Evolutionary conservation across 2,888 invertebrate genomes (phyloP).

Genomic region (Epistrophella euchroma): DNA sequence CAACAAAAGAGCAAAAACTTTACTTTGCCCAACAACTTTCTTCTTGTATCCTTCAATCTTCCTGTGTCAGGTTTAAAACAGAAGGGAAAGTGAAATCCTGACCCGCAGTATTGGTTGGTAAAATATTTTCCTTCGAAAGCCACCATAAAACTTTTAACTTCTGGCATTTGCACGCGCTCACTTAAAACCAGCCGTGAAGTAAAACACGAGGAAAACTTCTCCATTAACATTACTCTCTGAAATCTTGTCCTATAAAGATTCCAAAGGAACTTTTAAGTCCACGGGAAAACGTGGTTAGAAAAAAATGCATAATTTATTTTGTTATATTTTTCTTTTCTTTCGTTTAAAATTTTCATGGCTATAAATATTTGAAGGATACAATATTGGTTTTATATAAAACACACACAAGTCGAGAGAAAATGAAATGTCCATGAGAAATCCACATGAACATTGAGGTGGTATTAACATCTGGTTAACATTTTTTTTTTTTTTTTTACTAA

Average conservation of each 20-base stretch:
- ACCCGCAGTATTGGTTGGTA: background rate
- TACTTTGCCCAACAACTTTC: conserved; percentile 14
- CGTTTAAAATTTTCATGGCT: background rate
- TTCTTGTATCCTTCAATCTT: background rate
- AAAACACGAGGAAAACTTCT: conserved; percentile 22
- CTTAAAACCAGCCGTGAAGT: conserved; percentile 10
- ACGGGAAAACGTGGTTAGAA: background rate
- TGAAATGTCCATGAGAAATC: background rate
- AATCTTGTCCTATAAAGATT: conserved; percentile 34
- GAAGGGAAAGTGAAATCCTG: background rate
- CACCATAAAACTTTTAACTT: conserved; percentile 22
- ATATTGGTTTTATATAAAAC: background rate
- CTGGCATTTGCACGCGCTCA: conserved; percentile 30
- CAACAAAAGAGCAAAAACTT: background rate
- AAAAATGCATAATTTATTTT: background rate
- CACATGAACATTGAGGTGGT: too few relatives aligned
- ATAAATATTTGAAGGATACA: background rate
- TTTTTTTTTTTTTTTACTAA: too few relatives aligned
- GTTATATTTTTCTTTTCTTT: background rate
- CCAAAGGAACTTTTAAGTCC: background rate
- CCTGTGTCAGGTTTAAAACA: background rate
- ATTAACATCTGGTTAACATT: too few relatives aligned
- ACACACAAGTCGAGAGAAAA: background rate
- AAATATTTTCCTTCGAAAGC: background rate
- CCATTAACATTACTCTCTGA: conserved; percentile 16